These are phyloP conservation scores for Coleophora deauratella DNA, from an alignment of 2,888 invertebrate genomes.

Conservation along the genomic window DNA sequence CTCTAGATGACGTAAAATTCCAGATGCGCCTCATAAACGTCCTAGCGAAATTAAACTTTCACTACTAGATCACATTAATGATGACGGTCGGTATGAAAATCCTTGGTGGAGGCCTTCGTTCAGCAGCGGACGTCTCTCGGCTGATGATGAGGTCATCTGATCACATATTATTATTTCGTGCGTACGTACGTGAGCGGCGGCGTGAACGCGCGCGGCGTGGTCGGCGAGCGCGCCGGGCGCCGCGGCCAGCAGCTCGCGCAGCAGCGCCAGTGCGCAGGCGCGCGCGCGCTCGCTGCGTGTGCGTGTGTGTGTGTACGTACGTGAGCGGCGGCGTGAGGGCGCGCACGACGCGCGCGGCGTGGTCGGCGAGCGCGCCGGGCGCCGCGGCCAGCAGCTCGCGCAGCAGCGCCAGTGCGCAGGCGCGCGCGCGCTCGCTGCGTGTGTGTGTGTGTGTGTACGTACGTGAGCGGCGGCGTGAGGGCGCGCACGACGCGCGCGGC, in stretches of 20 bases:
- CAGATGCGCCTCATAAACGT: no score
- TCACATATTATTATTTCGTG: no score
- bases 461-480: constrained; percentile 86
- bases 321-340: constrained; percentile 84
- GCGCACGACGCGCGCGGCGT: constrained; percentile 86
- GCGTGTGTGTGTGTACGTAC: constrained; percentile 38
- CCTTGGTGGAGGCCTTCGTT: no score
- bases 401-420: constrained; percentile 70
- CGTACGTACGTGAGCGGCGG: constrained; percentile 81
- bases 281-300: constrained; percentile 59
- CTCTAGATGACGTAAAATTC: no score
- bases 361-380: constrained; percentile 90
- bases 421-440: constrained; percentile 59
- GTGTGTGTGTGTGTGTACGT: constrained; percentile 16
- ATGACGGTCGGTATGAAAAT: no score
- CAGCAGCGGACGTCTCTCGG: no score
- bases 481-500: constrained; percentile 78
- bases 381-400: constrained; percentile 92
- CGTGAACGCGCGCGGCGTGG: constrained; percentile 92
- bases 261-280: constrained; percentile 57
- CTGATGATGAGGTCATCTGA: no score
- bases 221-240: constrained; percentile 91
- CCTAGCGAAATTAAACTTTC: no score
- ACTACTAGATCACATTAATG: no score
- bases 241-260: constrained; percentile 92